Conservation (phyloP, 1,140 invertebrate species). For the Sycophaga agraensis region DNA sequence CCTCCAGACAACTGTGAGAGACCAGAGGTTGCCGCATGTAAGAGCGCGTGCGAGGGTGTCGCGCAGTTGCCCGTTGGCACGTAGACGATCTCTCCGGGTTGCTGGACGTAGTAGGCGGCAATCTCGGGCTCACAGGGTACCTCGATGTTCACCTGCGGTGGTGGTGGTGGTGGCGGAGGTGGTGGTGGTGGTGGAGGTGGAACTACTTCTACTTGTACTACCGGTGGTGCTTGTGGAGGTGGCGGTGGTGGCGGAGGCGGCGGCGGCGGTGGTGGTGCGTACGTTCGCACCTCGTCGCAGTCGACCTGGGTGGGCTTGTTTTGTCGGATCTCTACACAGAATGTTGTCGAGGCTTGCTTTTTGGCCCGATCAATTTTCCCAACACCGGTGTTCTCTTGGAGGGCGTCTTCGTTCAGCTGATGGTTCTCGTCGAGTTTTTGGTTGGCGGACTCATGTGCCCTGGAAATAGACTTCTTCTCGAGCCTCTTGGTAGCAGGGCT, state of each 20-base stretch:
- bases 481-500: slow-evolving; percentile 5
- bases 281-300: slow-evolving; percentile 9
- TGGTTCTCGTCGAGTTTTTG: background rate
- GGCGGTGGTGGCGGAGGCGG: background rate
- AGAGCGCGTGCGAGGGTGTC: background rate
- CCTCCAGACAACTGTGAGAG: too few species aligned
- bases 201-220: background rate
- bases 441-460: background rate
- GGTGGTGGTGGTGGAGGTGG: background rate
- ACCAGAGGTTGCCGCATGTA: too few species aligned
- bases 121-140: slow-evolving; percentile 16
- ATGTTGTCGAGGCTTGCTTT: slow-evolving; percentile 31
- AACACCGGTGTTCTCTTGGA: background rate
- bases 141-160: background rate
- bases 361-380: slow-evolving; percentile 25
- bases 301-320: slow-evolving; percentile 24
- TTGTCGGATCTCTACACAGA: slow-evolving; percentile 32
- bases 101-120: slow-evolving; percentile 4
- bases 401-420: background rate
- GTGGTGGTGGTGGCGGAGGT: background rate
- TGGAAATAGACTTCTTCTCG: slow-evolving; percentile 9
- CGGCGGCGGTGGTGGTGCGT: background rate
- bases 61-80: slow-evolving; percentile 17
- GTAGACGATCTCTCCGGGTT: slow-evolving; percentile 5
- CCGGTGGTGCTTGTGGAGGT: background rate